phyloP scores from a whole-genome alignment of 2,113 vertebrate species.

The Vidua chalybeata region DNA sequence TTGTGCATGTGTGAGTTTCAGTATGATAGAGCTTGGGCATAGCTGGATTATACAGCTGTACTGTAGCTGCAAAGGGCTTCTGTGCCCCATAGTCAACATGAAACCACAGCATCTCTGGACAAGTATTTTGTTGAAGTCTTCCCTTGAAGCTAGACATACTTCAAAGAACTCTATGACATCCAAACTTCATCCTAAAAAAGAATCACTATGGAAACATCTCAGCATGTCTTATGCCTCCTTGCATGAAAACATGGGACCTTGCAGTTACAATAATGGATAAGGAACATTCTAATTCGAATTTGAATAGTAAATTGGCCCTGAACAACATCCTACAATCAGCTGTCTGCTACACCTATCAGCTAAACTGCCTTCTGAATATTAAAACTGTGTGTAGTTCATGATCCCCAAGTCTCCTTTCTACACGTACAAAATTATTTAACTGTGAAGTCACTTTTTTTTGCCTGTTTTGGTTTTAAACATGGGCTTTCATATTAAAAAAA shows the following conservation, averaged over 20 bases:
- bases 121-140: neutral
- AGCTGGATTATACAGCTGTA: neutral
- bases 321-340: neutral
- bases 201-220: neutral
- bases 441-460: neutral
- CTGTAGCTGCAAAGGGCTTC: neutral
- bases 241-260: neutral
- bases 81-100: neutral
- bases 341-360: neutral
- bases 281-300: neutral
- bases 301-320: neutral
- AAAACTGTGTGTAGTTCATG: neutral
- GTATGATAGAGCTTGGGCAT: rapidly evolving
- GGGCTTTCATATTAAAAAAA: neutral
- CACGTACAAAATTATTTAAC: neutral
- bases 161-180: neutral
- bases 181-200: neutral
- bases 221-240: neutral
- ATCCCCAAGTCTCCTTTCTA: neutral
- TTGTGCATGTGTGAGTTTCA: neutral
- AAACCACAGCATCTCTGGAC: neutral
- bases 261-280: neutral
- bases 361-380: neutral
- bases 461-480: neutral
- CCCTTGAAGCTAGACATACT: neutral